Evolutionary conservation across 2,888 invertebrate genomes (phyloP).

Genomic region (Anarsia innoxiella): DNA sequence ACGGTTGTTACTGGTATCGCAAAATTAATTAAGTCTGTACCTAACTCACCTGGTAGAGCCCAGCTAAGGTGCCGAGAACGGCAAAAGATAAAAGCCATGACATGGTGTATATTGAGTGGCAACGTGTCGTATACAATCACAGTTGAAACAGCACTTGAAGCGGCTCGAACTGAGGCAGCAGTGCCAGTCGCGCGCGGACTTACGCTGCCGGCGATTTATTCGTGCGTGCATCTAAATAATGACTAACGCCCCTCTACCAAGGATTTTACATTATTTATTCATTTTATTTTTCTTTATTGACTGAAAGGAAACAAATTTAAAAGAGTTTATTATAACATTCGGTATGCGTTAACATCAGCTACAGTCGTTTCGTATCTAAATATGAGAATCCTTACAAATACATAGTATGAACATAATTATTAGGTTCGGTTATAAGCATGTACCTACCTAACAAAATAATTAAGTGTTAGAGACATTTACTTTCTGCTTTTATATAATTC

Average conservation of each 20-base stretch:
- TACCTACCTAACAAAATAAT: not conserved
- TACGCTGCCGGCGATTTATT: conserved; percentile 7
- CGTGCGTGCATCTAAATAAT: conserved; percentile 5
- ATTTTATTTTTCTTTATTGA: not conserved
- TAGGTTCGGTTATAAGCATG: not conserved
- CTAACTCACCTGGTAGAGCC: conserved; percentile 11
- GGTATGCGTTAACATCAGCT: not conserved
- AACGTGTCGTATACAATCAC: not conserved
- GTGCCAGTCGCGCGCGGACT: conserved; percentile 6
- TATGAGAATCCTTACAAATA: not conserved
- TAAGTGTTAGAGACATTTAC: not conserved
- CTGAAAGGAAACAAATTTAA: not conserved
- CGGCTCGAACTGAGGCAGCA: conserved; percentile 4
- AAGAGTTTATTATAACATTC: not conserved
- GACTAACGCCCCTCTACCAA: conserved; percentile 8
- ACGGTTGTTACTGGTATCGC: not conserved
- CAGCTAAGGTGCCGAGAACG: conserved; percentile 8
- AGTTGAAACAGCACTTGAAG: conserved; percentile 1
- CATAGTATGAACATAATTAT: not conserved
- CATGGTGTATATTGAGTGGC: not conserved
- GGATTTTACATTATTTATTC: no score
- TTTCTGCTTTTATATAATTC: no score
- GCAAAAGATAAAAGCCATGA: conserved; percentile 8
- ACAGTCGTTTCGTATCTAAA: not conserved
- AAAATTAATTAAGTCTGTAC: not conserved